These are phyloP conservation scores for Ammodytes marinus DNA, from an alignment of 2,113 vertebrate genomes.

Conservation along the genomic window DNA sequence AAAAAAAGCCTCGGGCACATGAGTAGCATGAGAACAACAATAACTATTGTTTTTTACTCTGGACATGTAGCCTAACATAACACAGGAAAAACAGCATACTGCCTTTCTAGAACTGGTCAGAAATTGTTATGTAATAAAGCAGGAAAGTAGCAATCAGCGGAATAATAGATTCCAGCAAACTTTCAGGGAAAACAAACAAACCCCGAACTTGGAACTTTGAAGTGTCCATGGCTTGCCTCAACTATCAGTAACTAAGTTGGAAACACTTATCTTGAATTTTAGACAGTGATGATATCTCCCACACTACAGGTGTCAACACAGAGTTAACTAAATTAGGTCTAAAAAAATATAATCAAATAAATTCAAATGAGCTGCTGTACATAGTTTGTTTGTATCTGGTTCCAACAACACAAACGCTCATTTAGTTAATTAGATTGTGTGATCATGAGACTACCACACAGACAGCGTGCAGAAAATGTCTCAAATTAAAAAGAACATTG, in stretches of 20 bases:
- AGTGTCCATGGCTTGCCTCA: too few species aligned
- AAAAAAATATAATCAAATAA: too few species aligned
- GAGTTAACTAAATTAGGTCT: too few species aligned
- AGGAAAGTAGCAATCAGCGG: not conserved
- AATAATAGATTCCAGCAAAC: not conserved
- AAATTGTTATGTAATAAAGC: not conserved
- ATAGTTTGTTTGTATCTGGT: too few species aligned
- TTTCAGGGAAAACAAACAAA: not conserved
- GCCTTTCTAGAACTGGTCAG: slow-evolving; percentile 1
- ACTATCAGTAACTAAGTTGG: too few species aligned
- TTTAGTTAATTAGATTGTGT: too few species aligned
- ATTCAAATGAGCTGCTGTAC: too few species aligned
- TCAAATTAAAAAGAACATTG: not conserved
- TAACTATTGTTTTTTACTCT: slow-evolving; percentile 8
- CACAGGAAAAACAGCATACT: not conserved
- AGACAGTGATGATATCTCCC: too few species aligned
- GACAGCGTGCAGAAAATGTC: not conserved
- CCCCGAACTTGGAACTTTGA: not conserved
- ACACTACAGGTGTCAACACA: too few species aligned
- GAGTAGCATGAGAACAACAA: slow-evolving; percentile 13
- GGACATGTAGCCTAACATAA: not conserved
- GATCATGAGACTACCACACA: too few species aligned
- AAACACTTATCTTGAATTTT: too few species aligned
- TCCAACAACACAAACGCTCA: too few species aligned
- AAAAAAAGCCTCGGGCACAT: not conserved